Conservation (phyloP, 2,113 vertebrate species). For the Acanthisitta chloris region DNA sequence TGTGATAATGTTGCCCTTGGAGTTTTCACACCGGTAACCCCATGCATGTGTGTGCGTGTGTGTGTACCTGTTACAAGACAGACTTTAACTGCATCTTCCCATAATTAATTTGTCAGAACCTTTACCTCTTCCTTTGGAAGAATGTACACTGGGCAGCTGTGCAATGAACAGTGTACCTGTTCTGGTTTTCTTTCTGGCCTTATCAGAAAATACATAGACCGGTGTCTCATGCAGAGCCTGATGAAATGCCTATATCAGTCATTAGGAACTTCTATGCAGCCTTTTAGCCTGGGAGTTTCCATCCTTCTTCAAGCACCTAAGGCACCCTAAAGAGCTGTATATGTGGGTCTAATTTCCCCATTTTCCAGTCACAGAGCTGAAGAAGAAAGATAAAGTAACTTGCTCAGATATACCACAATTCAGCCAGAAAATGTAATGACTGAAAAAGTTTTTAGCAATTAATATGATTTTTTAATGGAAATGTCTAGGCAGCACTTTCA, state of each 20-base stretch:
- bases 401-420: neutral
- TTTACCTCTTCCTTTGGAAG: neutral
- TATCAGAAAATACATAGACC: neutral
- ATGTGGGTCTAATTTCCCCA: neutral
- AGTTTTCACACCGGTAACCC: neutral
- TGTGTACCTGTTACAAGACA: neutral
- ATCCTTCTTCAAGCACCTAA: neutral
- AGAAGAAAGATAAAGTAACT: neutral
- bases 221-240: neutral
- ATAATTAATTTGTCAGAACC: neutral
- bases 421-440: neutral
- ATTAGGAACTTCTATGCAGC: neutral
- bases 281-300: neutral
- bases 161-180: neutral
- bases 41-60: rapidly evolving
- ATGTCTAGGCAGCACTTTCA: neutral
- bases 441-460: neutral
- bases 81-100: neutral
- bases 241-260: neutral
- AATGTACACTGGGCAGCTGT: neutral
- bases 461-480: neutral
- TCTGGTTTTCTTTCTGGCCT: neutral
- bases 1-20: neutral
- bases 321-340: neutral
- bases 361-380: neutral